These are phyloP conservation scores for Babylonia areolata DNA, from an alignment of 1,140 invertebrate genomes.

Conservation along the genomic window DNA sequence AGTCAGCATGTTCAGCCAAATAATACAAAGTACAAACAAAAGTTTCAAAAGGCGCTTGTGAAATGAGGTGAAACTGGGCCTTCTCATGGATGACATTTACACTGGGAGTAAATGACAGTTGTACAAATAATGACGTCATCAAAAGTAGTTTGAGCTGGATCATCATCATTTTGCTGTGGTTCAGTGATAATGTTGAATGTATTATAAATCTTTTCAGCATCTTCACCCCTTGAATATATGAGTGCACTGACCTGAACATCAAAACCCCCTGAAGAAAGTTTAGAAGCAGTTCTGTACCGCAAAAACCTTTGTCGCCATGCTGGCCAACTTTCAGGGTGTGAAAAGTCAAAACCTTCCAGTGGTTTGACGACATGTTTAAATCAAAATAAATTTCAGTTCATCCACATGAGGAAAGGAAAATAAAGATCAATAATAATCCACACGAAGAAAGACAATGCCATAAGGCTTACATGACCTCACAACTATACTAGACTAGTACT, in stretches of 20 bases:
- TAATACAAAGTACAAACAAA: conserved; percentile 15
- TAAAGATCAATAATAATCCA: too few relatives aligned
- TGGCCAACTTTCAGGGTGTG: background rate
- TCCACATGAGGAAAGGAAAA: background rate
- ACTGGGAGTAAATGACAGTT: background rate
- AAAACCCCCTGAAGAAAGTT: background rate
- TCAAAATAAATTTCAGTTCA: background rate
- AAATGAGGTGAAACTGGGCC: background rate
- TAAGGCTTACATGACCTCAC: too few relatives aligned
- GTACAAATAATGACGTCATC: too few relatives aligned
- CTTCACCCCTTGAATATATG: background rate
- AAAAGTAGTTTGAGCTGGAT: too few relatives aligned
- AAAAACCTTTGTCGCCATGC: background rate
- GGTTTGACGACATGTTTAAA: conserved; percentile 8
- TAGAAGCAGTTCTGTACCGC: background rate
- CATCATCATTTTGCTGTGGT: too few relatives aligned
- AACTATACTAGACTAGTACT: too few relatives aligned
- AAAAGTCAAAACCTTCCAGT: background rate
- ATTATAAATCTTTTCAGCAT: background rate
- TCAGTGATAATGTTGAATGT: background rate
- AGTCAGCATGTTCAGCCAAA: conserved; percentile 17
- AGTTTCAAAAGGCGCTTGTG: background rate
- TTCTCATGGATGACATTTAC: background rate
- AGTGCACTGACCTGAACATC: background rate
- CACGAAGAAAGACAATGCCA: too few relatives aligned